Evolutionary conservation across 1,140 invertebrate species (phyloP), one percentile per base, ranked within the genome.

Genomic region (Tetraneura akinire): DNA sequence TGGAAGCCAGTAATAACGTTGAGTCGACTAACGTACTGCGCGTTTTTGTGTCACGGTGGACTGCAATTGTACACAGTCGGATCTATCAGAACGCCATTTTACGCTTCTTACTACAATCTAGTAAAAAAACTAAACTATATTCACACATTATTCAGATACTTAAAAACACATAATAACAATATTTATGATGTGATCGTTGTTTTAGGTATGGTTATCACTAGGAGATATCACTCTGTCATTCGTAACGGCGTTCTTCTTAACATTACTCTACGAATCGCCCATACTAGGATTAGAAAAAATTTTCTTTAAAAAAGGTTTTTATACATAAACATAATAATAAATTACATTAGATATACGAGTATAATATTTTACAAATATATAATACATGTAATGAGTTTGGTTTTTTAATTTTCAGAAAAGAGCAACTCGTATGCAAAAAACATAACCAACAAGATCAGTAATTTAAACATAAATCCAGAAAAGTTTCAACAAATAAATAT

Each of bases 11-110:
- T 91, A 73, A 88, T 89, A 4, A 89, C 90, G 23, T 86, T 92
- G 53, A 89, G 90, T 78, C 87, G 90, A 81, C 85, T 92, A 71
- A 90, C 90, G n/a, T 92, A 91, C 84, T 90, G 90, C 80, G 91
- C 91, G 66, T 92, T 91, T 84, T 87, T 92, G 42, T 88, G 91
- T 10, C 91, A 92, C 83, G 90, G 90, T 3, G 86, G 91, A 29
- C 86, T 92, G 3, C 90, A 90, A 84, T 84, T 92, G 80, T 89
- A 91, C 84, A 87, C 87, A 76, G 85, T 88, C 10, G 88, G 89
- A 18, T 88, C 88, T 74, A 83, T 89, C 64, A 86, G 89, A 83
- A 86, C 88, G 83, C 88, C 89, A 18, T 71, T 71, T 16, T 32
- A 70, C 45, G 37, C 80, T 8, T 80, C 66, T 0, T 21, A 29